Evolutionary conservation across 1,140 invertebrate species (phyloP), one percentile per base, ranked within the genome.

Genomic region (Marisa cornuarietis): DNA sequence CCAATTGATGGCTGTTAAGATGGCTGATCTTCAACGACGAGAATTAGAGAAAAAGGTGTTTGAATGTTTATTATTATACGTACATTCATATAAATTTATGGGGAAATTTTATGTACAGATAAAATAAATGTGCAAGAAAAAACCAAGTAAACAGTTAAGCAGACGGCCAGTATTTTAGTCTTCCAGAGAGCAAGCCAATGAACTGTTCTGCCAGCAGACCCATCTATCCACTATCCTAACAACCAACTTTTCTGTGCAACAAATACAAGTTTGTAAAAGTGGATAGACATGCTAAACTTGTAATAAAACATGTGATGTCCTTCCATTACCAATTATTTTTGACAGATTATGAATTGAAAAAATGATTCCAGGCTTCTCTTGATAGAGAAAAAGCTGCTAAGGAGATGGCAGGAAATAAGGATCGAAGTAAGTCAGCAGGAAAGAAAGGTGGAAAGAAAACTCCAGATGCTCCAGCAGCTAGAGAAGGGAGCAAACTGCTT

Each of bases 401-500:
- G 2, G 84, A 84, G 24, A 86, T 87, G 66, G 79, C 82, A 42
- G 75, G 76, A 74, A 83, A 82, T n/a, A 85, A 84, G 69, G 87
- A 85, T 69, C 84, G 85, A 82, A 86, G 80, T 9, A 91, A 90
- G 77, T 88, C 88, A 71, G 82, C 89, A 24, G 82, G 80, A 61
- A 89, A 89, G 81, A 85, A 83, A 65, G 86, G 83, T 31, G 89
- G 85, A 31, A 89, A 88, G 79, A 90, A 90, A 76, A 88, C 89
- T 8, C 88, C 90, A 24, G 90, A 90, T 77, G 85, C 87, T 0
- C 85, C 88, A 63, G 75, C 85, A 26, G 85, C 87, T 18, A 91
- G 90, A 81, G 87, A 87, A 49, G 90, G 86, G 7, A 90, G 85
- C 75, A 90, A 91, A 79, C 82, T 91, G 73, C 89, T 86, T 77